phyloP scores from a whole-genome alignment of 2,113 vertebrate genomes.

The Nesoenas mayeri region DNA sequence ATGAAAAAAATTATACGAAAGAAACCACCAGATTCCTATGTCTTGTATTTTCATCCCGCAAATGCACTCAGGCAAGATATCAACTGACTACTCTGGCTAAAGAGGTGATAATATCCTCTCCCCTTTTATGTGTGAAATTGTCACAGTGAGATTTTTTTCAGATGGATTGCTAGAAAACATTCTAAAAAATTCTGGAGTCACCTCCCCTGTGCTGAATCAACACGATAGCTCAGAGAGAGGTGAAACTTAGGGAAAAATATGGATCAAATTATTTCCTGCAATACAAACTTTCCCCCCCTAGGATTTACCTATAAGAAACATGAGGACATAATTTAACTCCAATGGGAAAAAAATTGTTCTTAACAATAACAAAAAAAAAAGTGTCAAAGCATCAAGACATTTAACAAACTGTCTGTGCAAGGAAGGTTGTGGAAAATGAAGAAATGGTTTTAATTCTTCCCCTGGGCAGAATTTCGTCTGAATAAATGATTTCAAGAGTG shows the following conservation, averaged over 20 bases:
- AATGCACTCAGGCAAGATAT: neutral
- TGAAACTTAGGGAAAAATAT: neutral
- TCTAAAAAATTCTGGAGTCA: neutral
- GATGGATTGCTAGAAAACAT: neutral
- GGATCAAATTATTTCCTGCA: neutral
- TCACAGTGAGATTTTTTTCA: neutral
- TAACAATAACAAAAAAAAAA: neutral
- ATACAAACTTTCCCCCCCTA: neutral
- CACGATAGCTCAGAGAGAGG: neutral
- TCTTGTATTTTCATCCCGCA: neutral
- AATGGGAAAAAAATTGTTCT: neutral
- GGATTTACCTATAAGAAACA: neutral
- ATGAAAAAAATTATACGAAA: neutral
- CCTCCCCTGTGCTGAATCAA: neutral
- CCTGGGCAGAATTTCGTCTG: neutral
- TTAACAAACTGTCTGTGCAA: neutral
- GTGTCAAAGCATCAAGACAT: neutral
- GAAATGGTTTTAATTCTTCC: neutral
- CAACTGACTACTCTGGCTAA: neutral
- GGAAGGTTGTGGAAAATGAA: neutral
- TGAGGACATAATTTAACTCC: neutral
- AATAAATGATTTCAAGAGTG: slow-evolving; percentile 1
- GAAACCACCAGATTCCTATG: neutral
- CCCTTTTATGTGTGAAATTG: neutral
- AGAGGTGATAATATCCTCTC: neutral